Conservation (phyloP, 2,113 vertebrate genomes). For the Mungos mungo region DNA sequence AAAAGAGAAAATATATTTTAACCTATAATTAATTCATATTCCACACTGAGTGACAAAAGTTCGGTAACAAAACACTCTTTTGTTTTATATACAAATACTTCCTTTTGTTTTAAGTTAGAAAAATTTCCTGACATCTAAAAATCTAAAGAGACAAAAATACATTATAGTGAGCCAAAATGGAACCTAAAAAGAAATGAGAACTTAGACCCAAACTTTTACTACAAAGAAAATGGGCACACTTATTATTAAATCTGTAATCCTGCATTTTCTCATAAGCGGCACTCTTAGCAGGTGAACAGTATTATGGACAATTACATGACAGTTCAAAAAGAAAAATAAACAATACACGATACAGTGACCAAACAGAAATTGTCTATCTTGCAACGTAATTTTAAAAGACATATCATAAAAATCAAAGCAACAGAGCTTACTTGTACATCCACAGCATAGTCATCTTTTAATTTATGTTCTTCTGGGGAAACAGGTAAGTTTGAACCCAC, state of each 20-base stretch:
- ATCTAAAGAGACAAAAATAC: neutral
- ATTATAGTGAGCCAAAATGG: neutral
- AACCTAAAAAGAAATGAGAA: conserved; percentile 9
- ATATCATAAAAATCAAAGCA: conserved; percentile 54
- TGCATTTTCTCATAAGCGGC: conserved; percentile 46
- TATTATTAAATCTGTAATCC: conserved; percentile 27
- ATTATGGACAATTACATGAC: neutral
- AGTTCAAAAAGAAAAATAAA: conserved; percentile 14
- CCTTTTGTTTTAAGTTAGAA: neutral
- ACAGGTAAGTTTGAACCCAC: conserved; percentile 80
- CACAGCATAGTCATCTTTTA: conserved; percentile 79
- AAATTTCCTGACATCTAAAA: neutral
- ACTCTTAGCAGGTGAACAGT: neutral
- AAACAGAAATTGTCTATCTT: conserved; percentile 51
- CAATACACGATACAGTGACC: neutral
- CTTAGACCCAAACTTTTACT: neutral
- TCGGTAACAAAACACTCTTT: neutral
- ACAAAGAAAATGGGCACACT: neutral
- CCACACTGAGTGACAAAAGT: conserved; percentile 14
- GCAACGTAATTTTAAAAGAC: conserved; percentile 33
- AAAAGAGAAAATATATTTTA: neutral
- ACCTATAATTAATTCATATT: neutral
- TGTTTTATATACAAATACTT: neutral
- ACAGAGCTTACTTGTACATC: conserved; percentile 82
- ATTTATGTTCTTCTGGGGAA: conserved; percentile 80